Percentiles rank a stretch among this genome's conserved stretches.
Conservation (phyloP, 2,888 invertebrate species). For the Phaonia tiefii region DNA sequence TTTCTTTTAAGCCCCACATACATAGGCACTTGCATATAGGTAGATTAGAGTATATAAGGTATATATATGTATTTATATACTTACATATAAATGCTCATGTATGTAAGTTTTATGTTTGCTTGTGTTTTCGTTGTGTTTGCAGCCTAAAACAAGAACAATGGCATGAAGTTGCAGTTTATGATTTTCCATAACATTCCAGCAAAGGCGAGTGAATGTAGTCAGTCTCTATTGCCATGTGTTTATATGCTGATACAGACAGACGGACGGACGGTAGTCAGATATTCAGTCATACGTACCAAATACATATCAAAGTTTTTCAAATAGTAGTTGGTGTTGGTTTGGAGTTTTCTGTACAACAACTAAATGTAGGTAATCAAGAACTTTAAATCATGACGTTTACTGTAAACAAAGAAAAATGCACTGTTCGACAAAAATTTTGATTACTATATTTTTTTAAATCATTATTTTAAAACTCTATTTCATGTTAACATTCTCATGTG, state of each 20-base stretch:
- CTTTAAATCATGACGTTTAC: conserved; percentile 52
- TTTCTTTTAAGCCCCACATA: conserved; percentile 57
- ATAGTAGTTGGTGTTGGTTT: conserved; percentile 38
- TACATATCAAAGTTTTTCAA: conserved; percentile 60
- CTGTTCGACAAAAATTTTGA: too few species aligned
- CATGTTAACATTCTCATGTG: too few species aligned
- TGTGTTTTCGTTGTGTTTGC: not conserved
- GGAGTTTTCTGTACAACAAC: not conserved
- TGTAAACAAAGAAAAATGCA: not conserved
- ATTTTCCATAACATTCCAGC: conserved; percentile 52
- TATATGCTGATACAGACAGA: not conserved
- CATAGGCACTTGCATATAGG: conserved; percentile 9
- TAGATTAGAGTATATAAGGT: too few species aligned
- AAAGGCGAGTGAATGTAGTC: conserved; percentile 18
- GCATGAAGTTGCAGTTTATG: conserved; percentile 45
- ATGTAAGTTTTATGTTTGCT: too few species aligned
- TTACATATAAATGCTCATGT: too few species aligned
- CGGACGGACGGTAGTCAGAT: conserved; percentile 3
- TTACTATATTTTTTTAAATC: too few species aligned
- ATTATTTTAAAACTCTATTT: too few species aligned
- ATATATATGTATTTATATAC: too few species aligned
- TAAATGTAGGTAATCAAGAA: conserved; percentile 63
- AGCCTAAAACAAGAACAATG: conserved; percentile 62
- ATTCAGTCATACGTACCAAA: conserved; percentile 54
- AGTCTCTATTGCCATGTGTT: not conserved